Conservation (phyloP, 2,888 invertebrate species). For the Lasius platythorax region DNA sequence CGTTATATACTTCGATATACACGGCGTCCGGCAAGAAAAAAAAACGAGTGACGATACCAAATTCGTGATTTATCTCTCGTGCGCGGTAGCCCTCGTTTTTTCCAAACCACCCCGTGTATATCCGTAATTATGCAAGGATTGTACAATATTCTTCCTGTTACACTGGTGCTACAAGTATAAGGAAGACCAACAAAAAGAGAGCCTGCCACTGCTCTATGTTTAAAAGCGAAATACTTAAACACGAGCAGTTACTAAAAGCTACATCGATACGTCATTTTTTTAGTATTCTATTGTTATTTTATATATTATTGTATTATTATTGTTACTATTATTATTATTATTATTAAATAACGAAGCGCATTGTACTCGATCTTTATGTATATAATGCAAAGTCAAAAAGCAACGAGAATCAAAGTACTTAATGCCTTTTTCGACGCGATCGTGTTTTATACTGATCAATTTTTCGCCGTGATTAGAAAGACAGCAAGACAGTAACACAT, state of each 20-base stretch:
- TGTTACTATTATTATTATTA: not conserved
- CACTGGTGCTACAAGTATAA: slow-evolving; percentile 54
- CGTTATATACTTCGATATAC: slow-evolving; percentile 5
- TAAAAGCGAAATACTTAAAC: slow-evolving; percentile 33
- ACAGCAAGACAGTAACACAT: not conserved
- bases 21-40: not conserved
- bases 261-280: not conserved
- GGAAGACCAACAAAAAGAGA: slow-evolving; percentile 9
- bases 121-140: slow-evolving; percentile 4
- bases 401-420: slow-evolving; percentile 34
- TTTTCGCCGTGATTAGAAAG: not conserved
- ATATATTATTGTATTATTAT: not conserved
- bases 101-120: not conserved
- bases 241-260: not conserved
- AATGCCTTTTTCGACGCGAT: slow-evolving; percentile 17
- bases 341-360: not conserved
- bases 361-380: not conserved
- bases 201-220: slow-evolving; percentile 37
- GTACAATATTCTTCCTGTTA: slow-evolving; percentile 17
- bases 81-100: not conserved
- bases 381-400: slow-evolving; percentile 9
- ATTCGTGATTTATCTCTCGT: not conserved
- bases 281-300: slow-evolving; percentile 6
- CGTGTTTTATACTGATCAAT: slow-evolving; percentile 16
- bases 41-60: not conserved